Conservation (phyloP, 1,140 invertebrate genomes). For the Penaeus vannamei region DNA sequence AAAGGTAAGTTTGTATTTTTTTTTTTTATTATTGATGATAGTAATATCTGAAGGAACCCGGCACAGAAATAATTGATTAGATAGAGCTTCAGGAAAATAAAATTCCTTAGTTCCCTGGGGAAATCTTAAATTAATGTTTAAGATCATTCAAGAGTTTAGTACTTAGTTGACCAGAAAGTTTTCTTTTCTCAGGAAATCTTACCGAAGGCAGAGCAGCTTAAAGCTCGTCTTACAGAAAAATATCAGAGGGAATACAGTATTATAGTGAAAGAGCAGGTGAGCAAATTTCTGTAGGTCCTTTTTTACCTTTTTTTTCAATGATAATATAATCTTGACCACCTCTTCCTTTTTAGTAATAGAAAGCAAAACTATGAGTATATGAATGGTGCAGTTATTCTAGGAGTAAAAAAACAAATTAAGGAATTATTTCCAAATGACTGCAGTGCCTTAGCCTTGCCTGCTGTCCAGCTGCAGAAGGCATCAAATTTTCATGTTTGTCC, state of each 20-base stretch:
- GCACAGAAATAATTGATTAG: neutral
- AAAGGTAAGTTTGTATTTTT: conserved; percentile 71
- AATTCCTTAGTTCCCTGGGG: too few relatives aligned
- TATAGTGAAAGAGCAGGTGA: conserved; percentile 77
- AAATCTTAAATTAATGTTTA: neutral
- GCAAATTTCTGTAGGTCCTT: conserved; percentile 10
- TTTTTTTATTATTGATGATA: neutral
- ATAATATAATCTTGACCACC: too few relatives aligned
- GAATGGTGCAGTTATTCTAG: too few relatives aligned
- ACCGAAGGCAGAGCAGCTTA: conserved; percentile 88
- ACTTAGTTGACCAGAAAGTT: neutral
- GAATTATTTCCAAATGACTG: too few relatives aligned
- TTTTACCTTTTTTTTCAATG: conserved; percentile 11
- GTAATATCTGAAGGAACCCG: neutral
- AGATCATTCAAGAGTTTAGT: neutral
- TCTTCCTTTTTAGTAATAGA: too few relatives aligned
- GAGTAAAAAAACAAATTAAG: too few relatives aligned
- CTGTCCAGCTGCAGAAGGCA: too few relatives aligned
- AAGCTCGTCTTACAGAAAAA: conserved; percentile 81
- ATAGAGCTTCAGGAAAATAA: too few relatives aligned
- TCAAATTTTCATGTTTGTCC: too few relatives aligned
- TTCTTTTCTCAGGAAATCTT: conserved; percentile 77
- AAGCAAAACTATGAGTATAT: too few relatives aligned
- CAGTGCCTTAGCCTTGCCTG: too few relatives aligned
- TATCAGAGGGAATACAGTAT: conserved; percentile 83